Evolutionary conservation across 2,888 invertebrate genomes (phyloP), one percentile per base, ranked within the genome.

Genomic region (Euzophera pinguis): DNA sequence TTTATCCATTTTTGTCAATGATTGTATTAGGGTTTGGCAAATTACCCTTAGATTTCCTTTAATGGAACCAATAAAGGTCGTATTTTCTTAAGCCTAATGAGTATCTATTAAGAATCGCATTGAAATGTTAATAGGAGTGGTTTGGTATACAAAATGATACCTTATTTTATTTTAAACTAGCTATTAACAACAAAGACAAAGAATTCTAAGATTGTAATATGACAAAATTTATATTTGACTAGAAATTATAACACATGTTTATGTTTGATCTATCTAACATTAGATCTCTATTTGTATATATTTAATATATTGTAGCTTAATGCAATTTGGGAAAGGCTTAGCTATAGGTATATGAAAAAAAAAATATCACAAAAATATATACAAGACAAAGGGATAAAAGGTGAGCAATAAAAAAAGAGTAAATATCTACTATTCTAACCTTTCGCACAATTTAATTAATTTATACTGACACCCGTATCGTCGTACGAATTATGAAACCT

Each of bases 401-500:
- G 2, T 32, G 8, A 32, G 10, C 10, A 32, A 32, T 10, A 9
- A 9, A 2, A 10, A 32, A 1, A 32, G n/a, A 32, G 2, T 32
- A 32, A 32, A 9, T 32, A 32, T 6, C 32, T n/a, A n/a, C n/a
- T n/a, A n/a, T n/a, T n/a, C n/a, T 1, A 7, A 32, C 10, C 32
- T 32, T 10, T 6, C 14, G 17, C 2, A n/a, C 12, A 34, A 50
- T 17, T 34, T 12, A 42, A 41, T 32, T 34, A 50, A 42, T 49
- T 37, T 41, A 41, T 14, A 29, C 37, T 12, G 12, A 12, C 16
- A 34, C 34, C 27, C 10, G 14, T n/a, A 50, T 52, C 29, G 54
- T 54, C 50, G n/a, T n/a, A 48, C 35, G 48, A 50, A 43, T 52
- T 60, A 53, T 52, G 53, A 50, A 54, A 43, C 53, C 37, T 52